These are phyloP conservation scores for Pimpla rufipes DNA, from an alignment of 2,888 invertebrate genomes.

Conservation along the genomic window DNA sequence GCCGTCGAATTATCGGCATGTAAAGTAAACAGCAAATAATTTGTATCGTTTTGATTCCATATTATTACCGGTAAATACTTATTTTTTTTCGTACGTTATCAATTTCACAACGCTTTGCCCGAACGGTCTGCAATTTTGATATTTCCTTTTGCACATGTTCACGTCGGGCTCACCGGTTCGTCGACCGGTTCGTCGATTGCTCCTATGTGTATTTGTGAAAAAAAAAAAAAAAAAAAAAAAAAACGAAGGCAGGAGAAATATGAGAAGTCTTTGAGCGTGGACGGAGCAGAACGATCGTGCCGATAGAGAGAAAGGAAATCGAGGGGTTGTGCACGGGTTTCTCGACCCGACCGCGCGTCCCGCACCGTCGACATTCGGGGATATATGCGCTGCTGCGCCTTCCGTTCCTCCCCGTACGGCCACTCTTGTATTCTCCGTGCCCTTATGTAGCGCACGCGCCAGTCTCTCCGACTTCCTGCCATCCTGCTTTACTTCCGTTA, in stretches of 20 bases:
- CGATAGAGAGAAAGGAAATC: constrained; percentile 24
- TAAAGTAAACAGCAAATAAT: no score
- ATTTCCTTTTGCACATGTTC: not conserved
- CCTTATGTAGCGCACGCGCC: constrained; percentile 80
- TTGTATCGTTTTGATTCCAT: no score
- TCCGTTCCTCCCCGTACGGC: constrained; percentile 46
- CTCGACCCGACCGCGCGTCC: constrained; percentile 10
- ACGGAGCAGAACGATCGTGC: constrained; percentile 24
- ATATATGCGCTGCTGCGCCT: constrained; percentile 26
- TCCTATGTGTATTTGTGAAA: constrained; percentile 8
- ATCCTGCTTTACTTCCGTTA: constrained; percentile 83
- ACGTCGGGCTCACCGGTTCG: not conserved
- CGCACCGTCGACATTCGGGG: constrained; percentile 12
- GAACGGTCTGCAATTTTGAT: no score
- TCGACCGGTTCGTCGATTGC: not conserved
- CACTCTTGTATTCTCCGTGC: constrained; percentile 38
- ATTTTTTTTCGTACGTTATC: no score
- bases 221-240: not conserved
- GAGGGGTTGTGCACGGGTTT: constrained; percentile 24
- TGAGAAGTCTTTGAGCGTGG: constrained; percentile 11
- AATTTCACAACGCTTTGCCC: no score
- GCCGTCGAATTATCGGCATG: no score
- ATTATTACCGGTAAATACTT: no score
- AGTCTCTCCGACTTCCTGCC: constrained; percentile 84
- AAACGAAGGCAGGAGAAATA: not conserved